Percentiles rank a stretch among this genome's conserved stretches.
Evolutionary conservation across 2,797 vertebrate genomes (phyloP).

Genomic region (Dermochelys coriacea): DNA sequence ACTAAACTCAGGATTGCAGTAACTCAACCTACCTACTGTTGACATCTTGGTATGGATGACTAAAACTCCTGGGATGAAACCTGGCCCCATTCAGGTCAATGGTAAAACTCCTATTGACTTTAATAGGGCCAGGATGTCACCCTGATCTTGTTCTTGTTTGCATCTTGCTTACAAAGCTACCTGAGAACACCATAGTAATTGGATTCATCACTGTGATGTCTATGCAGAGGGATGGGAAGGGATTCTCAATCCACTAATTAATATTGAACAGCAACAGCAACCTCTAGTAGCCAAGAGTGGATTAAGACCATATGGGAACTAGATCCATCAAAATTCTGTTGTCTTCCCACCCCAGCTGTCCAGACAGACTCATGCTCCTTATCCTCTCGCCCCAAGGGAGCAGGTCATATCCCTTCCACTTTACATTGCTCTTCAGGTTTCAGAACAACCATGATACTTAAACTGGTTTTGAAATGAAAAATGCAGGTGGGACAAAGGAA

Average conservation of each 20-base stretch:
- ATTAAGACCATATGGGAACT: not conserved
- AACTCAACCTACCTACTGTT: conserved; percentile 37
- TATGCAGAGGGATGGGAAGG: not conserved
- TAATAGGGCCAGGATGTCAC: not conserved
- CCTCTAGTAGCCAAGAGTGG: not conserved
- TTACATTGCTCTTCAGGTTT: accelerated
- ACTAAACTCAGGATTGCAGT: conserved; percentile 9
- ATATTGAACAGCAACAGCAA: accelerated
- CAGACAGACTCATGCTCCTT: not conserved
- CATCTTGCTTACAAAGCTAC: not conserved
- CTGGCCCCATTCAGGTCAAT: not conserved
- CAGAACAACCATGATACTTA: accelerated
- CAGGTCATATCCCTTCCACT: not conserved
- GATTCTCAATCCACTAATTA: not conserved
- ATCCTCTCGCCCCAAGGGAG: not conserved
- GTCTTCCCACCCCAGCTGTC: not conserved
- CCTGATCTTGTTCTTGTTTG: accelerated
- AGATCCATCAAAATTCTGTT: not conserved
- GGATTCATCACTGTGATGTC: not conserved
- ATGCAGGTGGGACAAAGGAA: not conserved
- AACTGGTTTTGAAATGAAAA: accelerated
- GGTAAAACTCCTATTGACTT: not conserved
- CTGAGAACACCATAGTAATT: accelerated
- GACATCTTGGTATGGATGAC: not conserved
- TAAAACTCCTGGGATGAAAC: conserved; percentile 17